These are phyloP conservation scores for Bombylius discolor DNA, from an alignment of 2,888 invertebrate species.

Conservation along the genomic window DNA sequence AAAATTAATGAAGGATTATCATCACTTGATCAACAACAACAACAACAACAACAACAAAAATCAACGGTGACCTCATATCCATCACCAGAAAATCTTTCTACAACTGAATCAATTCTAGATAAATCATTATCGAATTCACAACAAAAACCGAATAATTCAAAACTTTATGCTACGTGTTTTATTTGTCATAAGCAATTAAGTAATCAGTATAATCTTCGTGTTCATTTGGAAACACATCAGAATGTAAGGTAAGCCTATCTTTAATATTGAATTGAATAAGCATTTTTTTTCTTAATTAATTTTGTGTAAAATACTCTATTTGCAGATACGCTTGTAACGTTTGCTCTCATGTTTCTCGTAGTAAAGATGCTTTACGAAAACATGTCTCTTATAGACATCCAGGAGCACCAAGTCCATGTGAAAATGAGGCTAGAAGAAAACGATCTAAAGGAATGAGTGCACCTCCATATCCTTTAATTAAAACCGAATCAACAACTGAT, in stretches of 20 bases:
- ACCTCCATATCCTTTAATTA: slow-evolving; percentile 13
- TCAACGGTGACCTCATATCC: slow-evolving; percentile 17
- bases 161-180: slow-evolving; percentile 57
- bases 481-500: slow-evolving; percentile 3
- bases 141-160: slow-evolving; percentile 36
- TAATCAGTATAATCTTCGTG: slow-evolving; percentile 80
- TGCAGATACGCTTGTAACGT: slow-evolving; percentile 68
- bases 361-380: slow-evolving; percentile 73
- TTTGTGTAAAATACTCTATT: neutral
- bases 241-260: slow-evolving; percentile 45
- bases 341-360: slow-evolving; percentile 76
- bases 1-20: slow-evolving; percentile 9
- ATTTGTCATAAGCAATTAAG: slow-evolving; percentile 79
- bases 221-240: slow-evolving; percentile 84
- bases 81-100: slow-evolving; percentile 9
- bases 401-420: slow-evolving; percentile 37
- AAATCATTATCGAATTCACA: slow-evolving; percentile 18
- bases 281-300: too few species aligned
- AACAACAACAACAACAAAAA: slow-evolving; percentile 5
- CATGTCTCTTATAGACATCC: slow-evolving; percentile 81
- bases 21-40: slow-evolving; percentile 16
- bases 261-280: neutral
- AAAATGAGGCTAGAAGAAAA: slow-evolving; percentile 34
- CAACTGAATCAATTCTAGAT: slow-evolving; percentile 13
- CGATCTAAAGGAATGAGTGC: slow-evolving; percentile 28